phyloP scores from a whole-genome alignment of 2,113 vertebrate species.

The Hydrolagus affinis region DNA sequence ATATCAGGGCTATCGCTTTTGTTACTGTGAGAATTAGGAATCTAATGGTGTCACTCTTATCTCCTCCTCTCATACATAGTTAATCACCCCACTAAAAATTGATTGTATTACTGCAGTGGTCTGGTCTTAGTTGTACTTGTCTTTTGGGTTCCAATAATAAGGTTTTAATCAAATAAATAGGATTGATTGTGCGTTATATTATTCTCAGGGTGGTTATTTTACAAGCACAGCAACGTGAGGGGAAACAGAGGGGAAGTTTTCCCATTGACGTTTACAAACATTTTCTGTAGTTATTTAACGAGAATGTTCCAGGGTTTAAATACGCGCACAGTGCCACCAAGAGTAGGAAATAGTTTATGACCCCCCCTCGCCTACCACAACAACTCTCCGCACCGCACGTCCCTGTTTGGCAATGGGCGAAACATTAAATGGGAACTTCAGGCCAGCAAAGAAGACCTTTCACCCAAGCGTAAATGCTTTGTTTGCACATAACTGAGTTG shows the following conservation, averaged over 20 bases:
- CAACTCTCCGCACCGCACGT: not conserved
- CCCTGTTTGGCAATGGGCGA: not conserved
- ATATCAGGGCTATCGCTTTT: not conserved
- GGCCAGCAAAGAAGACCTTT: not conserved
- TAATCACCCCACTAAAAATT: not conserved
- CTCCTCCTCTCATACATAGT: too few relatives aligned
- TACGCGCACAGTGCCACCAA: not conserved
- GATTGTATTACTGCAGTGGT: not conserved
- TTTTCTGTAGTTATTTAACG: not conserved
- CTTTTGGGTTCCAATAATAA: not conserved
- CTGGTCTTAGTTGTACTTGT: too few relatives aligned
- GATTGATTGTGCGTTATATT: not conserved
- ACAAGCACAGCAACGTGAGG: not conserved
- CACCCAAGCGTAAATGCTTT: not conserved
- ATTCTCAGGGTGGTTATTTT: not conserved
- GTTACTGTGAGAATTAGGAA: not conserved
- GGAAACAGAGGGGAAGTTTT: not conserved
- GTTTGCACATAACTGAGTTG: not conserved
- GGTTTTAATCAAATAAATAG: not conserved
- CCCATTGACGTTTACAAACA: not conserved
- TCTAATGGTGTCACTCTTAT: not conserved
- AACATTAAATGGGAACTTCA: not conserved
- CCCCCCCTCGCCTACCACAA: too few relatives aligned
- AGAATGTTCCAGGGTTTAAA: not conserved
- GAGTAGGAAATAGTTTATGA: not conserved